Conservation (phyloP, 92 coral and sea anemone species). For the Porites rus region DNA sequence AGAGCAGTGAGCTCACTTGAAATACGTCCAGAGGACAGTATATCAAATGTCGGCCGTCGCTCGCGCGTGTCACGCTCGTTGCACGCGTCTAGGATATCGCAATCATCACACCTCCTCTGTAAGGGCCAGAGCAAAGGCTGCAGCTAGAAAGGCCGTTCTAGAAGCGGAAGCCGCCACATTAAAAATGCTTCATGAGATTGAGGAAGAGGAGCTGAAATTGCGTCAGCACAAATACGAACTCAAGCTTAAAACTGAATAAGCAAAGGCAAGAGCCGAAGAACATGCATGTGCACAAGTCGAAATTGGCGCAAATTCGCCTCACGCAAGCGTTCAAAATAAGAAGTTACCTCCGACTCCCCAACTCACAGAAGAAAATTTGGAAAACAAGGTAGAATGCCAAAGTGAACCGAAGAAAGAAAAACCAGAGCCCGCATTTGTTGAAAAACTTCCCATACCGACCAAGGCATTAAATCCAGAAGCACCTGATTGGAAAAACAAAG, state of each 20-base stretch:
- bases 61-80: neutral
- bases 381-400: no score
- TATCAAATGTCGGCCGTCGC: conserved; percentile 36
- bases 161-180: conserved; percentile 46
- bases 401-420: no score
- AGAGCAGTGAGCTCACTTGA: neutral
- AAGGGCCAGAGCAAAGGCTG: conserved; percentile 45
- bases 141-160: conserved; percentile 50
- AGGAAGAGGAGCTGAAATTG: conserved; percentile 44
- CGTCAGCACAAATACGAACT: conserved; percentile 15
- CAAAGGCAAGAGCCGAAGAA: conserved; percentile 65
- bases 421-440: no score
- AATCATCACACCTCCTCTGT: conserved; percentile 15
- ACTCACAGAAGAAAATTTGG: no score
- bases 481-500: no score
- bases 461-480: no score
- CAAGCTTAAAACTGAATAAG: conserved; percentile 22
- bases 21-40: conserved; percentile 51
- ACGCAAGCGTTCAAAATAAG: no score
- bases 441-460: no score
- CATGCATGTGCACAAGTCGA: conserved; percentile 25
- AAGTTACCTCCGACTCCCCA: no score
- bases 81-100: neutral
- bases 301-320: neutral
- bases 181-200: conserved; percentile 18